Base-by-base conservation (phyloP, 2,113 vertebrate genomes). In the Syrrhaptes paradoxus region DNA sequence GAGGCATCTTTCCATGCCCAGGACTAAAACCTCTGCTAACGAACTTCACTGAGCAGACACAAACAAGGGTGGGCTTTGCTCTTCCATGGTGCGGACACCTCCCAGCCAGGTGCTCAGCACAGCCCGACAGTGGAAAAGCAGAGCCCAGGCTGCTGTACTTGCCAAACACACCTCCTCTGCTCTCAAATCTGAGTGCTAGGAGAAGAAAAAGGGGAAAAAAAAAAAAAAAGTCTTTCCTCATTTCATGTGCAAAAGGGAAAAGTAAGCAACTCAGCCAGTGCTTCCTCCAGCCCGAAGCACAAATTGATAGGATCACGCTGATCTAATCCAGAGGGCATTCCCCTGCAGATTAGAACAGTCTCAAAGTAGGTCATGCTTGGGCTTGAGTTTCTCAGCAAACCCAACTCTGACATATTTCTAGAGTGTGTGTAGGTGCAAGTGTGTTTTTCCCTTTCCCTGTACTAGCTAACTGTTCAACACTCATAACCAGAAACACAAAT, bases 281-380 rank as follows among this genome's bases (percentile, higher is more conserved):
- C 46, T 72, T 87, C 92, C 90, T 92, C 45, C 76, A 92, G 75
- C 80, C 79, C 22, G 0, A 38, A 87, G 88, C 83, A 81, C 88
- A 89, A 90, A 72, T 25, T 84, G 85, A 95, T 87, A 76, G 83
- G 90, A 95, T 90, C 83, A 48, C 3, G 6, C 58, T 91, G 92
- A 91, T 94, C 86, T 92, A 90, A 96, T 93, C 95, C 96, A 91
- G 86, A 96, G 92, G 95, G 90, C 94, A 96, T 95, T 97, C 93
- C 96, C 92, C 96, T 91, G 72, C 74, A 95, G 88, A 92, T 89
- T 89, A 29, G 71, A 89, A 70, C 49, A 73, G 62, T 46, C 84
- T 70, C 94, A 82, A 96, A 96, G 92, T 96, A 96, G 96, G 93
- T 97, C 96, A 95, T 20, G 65, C 90, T 84, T 51, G 58, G 90